Evolutionary conservation across 2,888 invertebrate species (phyloP).

Genomic region (Mantis religiosa): DNA sequence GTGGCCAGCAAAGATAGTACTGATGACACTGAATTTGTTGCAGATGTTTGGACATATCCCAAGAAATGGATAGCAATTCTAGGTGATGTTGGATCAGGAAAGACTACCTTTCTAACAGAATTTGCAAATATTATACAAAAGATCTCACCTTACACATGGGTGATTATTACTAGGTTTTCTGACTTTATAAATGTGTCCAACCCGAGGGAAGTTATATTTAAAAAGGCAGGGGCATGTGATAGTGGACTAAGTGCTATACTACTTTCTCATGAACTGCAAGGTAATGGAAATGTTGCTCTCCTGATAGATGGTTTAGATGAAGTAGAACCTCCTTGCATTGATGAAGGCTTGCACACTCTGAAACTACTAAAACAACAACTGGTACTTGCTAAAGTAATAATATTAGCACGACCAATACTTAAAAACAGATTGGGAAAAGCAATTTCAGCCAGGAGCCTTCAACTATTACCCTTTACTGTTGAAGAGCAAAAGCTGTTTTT

Average conservation of each 20-base stretch:
- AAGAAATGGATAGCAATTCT: background rate
- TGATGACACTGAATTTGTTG: background rate
- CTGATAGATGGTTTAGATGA: background rate
- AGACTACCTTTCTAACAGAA: background rate
- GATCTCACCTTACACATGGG: background rate
- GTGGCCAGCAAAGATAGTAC: background rate
- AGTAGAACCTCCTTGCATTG: background rate
- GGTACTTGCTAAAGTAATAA: background rate
- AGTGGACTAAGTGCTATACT: background rate
- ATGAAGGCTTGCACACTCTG: background rate
- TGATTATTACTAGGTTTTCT: background rate
- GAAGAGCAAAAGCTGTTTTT: background rate
- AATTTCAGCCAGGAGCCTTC: background rate
- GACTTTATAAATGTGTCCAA: background rate
- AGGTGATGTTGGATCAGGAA: background rate
- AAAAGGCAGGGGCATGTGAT: background rate
- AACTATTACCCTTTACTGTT: background rate
- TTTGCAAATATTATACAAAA: background rate
- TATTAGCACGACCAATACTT: background rate
- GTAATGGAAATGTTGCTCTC: background rate
- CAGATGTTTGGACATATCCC: background rate
- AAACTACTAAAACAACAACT: background rate
- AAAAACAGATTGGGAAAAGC: background rate
- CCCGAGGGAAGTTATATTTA: background rate
- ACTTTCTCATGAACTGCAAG: background rate